These are phyloP conservation scores for Hozukius guyotensis DNA, from an alignment of 2,797 vertebrate genomes.

Conservation along the genomic window DNA sequence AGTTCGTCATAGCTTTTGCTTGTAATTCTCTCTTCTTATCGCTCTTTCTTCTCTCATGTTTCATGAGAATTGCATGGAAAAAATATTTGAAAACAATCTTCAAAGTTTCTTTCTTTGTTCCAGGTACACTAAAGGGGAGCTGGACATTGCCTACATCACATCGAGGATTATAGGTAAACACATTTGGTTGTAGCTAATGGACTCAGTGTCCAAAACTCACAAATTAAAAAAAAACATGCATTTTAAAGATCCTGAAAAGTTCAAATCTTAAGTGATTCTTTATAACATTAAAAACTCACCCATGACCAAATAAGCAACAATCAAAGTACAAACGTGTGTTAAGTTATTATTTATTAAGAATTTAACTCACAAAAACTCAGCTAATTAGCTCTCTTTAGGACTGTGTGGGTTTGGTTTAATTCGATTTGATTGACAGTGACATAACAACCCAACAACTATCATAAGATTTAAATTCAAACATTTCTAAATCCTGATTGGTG, in stretches of 20 bases:
- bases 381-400: background rate
- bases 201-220: background rate
- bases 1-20: background rate
- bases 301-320: background rate
- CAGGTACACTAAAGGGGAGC: conserved; percentile 97
- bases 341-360: background rate
- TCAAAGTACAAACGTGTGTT: background rate
- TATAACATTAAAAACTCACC: background rate
- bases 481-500: background rate
- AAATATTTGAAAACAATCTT: background rate
- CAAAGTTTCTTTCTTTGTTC: conserved; percentile 43
- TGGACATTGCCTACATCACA: conserved; percentile 98
- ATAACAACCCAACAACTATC: background rate
- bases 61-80: background rate
- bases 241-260: background rate
- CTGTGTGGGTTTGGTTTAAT: background rate
- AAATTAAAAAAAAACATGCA: too few relatives aligned
- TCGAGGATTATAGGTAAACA: conserved; percentile 95
- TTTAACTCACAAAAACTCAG: background rate
- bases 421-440: background rate
- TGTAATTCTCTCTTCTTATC: background rate
- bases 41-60: background rate
- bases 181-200: background rate
- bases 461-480: background rate
- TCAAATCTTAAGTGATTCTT: background rate